Conservation (phyloP, 2,113 vertebrate species). For the Seriola aureovittata region DNA sequence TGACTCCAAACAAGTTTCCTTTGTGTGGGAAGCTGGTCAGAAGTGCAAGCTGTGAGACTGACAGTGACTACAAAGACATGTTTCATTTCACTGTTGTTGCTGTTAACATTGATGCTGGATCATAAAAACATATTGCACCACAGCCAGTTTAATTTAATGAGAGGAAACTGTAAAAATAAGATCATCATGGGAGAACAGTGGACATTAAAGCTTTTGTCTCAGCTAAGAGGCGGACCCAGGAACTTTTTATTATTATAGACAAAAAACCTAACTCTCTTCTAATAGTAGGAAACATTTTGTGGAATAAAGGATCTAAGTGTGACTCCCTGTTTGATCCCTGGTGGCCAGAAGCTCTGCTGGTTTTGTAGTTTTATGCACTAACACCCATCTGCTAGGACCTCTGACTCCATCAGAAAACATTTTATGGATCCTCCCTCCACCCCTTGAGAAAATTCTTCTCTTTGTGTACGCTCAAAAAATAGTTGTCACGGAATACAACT, state of each 20-base stretch:
- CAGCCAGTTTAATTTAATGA: slow-evolving; percentile 55
- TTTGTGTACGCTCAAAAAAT: background rate
- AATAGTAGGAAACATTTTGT: slow-evolving; percentile 1
- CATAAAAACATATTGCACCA: slow-evolving; percentile 17
- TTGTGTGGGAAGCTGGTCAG: slow-evolving; percentile 17
- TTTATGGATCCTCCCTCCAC: background rate
- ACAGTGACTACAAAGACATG: background rate
- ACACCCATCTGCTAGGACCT: background rate
- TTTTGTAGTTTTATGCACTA: background rate
- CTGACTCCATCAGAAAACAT: background rate
- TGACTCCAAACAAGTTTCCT: slow-evolving; percentile 46
- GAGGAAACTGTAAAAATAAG: slow-evolving; percentile 30
- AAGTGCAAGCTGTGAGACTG: slow-evolving; percentile 11
- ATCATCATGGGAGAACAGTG: slow-evolving; percentile 28
- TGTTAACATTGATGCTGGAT: slow-evolving; percentile 2
- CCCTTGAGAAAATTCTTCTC: background rate
- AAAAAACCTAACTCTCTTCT: slow-evolving; percentile 9
- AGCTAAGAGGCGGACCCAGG: slow-evolving; percentile 22
- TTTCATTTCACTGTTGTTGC: slow-evolving; percentile 16
- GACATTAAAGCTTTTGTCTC: slow-evolving; percentile 54
- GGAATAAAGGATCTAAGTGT: background rate
- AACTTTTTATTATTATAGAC: slow-evolving; percentile 46
- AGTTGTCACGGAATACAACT: background rate
- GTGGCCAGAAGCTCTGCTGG: background rate
- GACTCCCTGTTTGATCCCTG: background rate